Base-by-base conservation (phyloP, 2,113 vertebrate species). In the Prunella fulvescens region DNA sequence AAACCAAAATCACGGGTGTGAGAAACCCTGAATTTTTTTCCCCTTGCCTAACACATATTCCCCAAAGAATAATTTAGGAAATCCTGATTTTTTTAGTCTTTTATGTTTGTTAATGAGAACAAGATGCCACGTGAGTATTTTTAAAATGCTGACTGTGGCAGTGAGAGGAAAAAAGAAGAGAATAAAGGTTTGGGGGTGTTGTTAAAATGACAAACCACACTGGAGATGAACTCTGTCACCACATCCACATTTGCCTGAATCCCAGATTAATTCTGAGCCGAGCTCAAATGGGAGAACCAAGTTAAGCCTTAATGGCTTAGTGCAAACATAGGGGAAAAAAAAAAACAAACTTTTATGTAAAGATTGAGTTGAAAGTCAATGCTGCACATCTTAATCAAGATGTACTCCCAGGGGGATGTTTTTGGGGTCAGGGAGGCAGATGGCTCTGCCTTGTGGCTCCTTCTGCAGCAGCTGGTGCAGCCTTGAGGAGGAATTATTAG, bases 391-490 rank as follows among this genome's bases (percentile, higher is more conserved):
- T 97, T 95, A 93, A 95, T 95, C 88, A 94, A 40, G 77, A 12
- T 74, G 42, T 53, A 48, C 50, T 72, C 80, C 4, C 83, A 56
- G 86, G 33, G 62, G 82, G 76, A 48, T 60, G 69, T 87, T 96
- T 95, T 56, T 47, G 42, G 88, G 93, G 90, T 96, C 93, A 57
- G 29, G 80, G 28, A 94, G 80, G 77, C 96, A 95, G 94, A 96
- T 92, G 78, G 93, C 88, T 96, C 81, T 47, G 86, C 69, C 8
- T 35, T 40, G 90, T 76, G 86, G 17, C 88, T 96, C 65, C 6
- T 88, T 66, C 76, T 35, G 62, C 22, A 77, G 88, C 95, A 96
- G 93, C 92, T 97, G 95, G 7, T 72, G 81, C 14, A 80, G 73
- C 80, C 77, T 95, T 37, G 37, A 37, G 37, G 37, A 37, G 37